Evolutionary conservation across 2,113 vertebrate species (phyloP), one percentile per base, ranked within the genome.

Genomic region (Sakesphorus luctuosus): DNA sequence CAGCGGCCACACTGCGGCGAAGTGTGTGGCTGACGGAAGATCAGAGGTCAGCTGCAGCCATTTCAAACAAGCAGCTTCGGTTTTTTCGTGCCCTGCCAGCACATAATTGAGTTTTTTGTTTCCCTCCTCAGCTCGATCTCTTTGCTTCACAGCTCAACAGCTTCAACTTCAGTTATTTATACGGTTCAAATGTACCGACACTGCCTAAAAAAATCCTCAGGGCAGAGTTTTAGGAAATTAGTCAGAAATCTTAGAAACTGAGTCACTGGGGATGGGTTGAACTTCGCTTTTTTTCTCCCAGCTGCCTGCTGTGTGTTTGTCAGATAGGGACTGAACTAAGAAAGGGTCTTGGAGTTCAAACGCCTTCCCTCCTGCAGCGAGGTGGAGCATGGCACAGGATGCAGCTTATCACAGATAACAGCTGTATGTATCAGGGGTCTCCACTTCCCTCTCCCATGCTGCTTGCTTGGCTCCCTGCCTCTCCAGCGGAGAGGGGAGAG

Each of bases 291-390:
- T 52, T 63, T 38, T 6, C 4, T 82, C 65, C 53, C 47, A 77
- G 94, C 85, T 94, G 91, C 95, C 93, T 94, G 78, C 95, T 93
- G 94, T 86, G 82, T 94, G 92, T 96, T 94, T 95, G 85, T 88
- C 93, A 88, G 93, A 93, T 87, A 86, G 72, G 24, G 68, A 44
- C 3, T 84, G 79, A 84, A 85, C 44, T 56, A 65, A 94, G 76
- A 85, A 93, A 74, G 68, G 79, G 72, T 71, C 90, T 33, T 25
- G 62, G 68, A 94, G 94, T 96, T 96, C 95, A 95, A 82, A 94
- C 5, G 31, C 80, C 65, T 90, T 85, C 92, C 85, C 75, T 69
- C 82, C 89, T 38, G 95, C 81, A 96, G 58, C 1, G 65, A 79
- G 84, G 87, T 86, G 93, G 88, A 92, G 79, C 78, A 20, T 81